A percentile compares a stretch with the other conserved stretches of the same genome.
These are phyloP conservation scores for Acrossocheilus fasciatus DNA, from an alignment of 2,797 vertebrate species.

Conservation along the genomic window DNA sequence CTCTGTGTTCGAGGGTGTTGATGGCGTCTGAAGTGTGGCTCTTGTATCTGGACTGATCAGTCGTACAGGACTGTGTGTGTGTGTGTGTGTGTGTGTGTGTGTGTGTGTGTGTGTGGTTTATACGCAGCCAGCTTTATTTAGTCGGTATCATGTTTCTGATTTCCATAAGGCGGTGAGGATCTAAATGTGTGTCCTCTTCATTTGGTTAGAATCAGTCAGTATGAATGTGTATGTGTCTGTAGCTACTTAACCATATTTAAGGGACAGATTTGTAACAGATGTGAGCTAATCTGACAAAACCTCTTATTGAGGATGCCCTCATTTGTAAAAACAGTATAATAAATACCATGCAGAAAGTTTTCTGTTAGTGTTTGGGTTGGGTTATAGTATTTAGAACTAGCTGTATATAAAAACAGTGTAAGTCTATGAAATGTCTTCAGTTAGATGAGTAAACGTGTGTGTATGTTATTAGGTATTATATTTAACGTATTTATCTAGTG, in stretches of 20 bases:
- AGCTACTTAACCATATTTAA: slow-evolving; percentile 1
- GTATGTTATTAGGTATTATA: not conserved
- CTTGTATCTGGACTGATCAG: slow-evolving; percentile 8
- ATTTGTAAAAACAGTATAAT: not conserved
- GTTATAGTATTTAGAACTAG: not conserved
- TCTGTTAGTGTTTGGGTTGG: not conserved
- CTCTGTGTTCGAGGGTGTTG: not conserved
- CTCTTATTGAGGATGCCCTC: not conserved
- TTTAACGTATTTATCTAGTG: not conserved
- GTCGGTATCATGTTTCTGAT: not conserved
- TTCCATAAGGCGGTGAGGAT: not conserved
- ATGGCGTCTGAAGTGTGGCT: slow-evolving; percentile 3
- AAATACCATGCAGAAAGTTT: not conserved
- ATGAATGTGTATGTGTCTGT: slow-evolving; percentile 20
- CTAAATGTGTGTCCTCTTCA: slow-evolving; percentile 22
- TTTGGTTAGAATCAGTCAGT: not conserved
- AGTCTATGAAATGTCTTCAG: not conserved
- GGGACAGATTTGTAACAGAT: slow-evolving; percentile 8
- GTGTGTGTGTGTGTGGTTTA: not conserved
- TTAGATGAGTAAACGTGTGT: not conserved
- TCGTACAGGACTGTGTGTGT: not conserved
- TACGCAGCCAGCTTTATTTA: not conserved
- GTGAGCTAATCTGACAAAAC: too few species aligned
- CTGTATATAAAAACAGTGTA: not conserved
- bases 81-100: not conserved